Evolutionary conservation across 2,888 invertebrate genomes (phyloP).

Genomic region (Drosophila sordidapex): DNA sequence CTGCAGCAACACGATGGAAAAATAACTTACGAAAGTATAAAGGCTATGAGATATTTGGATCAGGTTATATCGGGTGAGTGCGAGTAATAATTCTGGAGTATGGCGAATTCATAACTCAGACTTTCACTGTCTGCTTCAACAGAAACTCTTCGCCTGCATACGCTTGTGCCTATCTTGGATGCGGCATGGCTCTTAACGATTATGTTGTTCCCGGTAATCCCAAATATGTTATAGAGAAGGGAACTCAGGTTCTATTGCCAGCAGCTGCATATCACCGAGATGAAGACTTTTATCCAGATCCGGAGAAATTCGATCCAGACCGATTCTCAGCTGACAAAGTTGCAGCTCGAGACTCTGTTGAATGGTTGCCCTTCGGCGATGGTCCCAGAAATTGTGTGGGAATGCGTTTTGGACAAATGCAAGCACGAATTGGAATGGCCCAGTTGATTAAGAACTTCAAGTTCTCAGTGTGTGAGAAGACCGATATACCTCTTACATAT

Average conservation of each 20-base stretch:
- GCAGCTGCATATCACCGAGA: constrained; percentile 87
- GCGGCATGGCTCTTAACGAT: constrained; percentile 86
- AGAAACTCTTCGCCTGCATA: constrained; percentile 87
- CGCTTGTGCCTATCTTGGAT: constrained; percentile 86
- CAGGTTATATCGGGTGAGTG: constrained; percentile 85
- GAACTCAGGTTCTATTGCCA: constrained; percentile 68
- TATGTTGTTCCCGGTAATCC: constrained; percentile 86
- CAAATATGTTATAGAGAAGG: constrained; percentile 85
- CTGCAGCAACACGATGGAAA: constrained; percentile 82
- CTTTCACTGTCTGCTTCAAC: neutral
- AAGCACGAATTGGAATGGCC: constrained; percentile 74
- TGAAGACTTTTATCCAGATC: constrained; percentile 85
- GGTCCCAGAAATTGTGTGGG: constrained; percentile 83
- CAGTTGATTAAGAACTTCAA: constrained; percentile 71
- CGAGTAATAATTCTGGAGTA: neutral
- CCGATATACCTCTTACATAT: constrained; percentile 64
- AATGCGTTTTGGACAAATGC: constrained; percentile 82
- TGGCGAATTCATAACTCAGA: neutral
- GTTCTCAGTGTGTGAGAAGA: constrained; percentile 66
- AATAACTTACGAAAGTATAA: constrained; percentile 82
- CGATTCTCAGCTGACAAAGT: constrained; percentile 87
- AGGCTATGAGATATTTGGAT: constrained; percentile 85
- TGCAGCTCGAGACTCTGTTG: constrained; percentile 84
- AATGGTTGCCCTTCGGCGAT: constrained; percentile 83
- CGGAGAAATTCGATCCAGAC: constrained; percentile 87